A percentile compares a stretch with the other conserved stretches of the same genome.
Evolutionary conservation across 2,888 invertebrate genomes (phyloP).

Genomic region (Criorhina ranunculi): DNA sequence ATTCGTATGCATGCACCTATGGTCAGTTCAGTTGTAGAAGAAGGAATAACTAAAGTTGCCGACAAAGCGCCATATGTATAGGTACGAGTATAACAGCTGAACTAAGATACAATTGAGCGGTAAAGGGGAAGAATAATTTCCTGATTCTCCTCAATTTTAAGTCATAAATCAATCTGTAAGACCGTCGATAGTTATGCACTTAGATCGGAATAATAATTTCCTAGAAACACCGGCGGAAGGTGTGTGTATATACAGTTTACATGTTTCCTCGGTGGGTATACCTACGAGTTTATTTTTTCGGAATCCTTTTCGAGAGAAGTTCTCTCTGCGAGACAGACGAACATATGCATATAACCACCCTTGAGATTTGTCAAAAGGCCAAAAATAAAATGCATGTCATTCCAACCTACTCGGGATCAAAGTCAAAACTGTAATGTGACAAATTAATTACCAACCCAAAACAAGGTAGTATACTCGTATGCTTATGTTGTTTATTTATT

Average conservation of each 20-base stretch:
- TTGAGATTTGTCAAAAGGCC: conserved; percentile 70
- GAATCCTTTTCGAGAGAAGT: conserved; percentile 29
- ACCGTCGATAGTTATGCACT: conserved; percentile 71
- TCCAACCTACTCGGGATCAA: conserved; percentile 66
- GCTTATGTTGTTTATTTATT: conserved; percentile 66
- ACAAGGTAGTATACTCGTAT: conserved; percentile 36
- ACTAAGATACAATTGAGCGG: conserved; percentile 39
- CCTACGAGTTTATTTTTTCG: conserved; percentile 6
- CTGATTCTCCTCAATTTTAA: conserved; percentile 80
- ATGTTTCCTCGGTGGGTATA: neutral
- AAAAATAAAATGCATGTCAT: conserved; percentile 70
- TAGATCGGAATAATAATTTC: conserved; percentile 73
- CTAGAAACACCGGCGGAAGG: conserved; percentile 72
- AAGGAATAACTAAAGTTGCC: conserved; percentile 49
- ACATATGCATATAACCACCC: conserved; percentile 5
- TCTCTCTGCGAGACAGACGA: conserved; percentile 10
- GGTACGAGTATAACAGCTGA: conserved; percentile 4
- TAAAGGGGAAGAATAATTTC: conserved; percentile 65
- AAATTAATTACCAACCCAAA: conserved; percentile 68
- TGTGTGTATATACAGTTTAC: conserved; percentile 32
- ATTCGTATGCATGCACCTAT: conserved; percentile 65
- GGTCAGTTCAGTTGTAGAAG: conserved; percentile 55
- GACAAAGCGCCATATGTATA: conserved; percentile 70
- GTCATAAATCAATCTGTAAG: conserved; percentile 82
- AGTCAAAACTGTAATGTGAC: conserved; percentile 74